Evolutionary conservation across 2,797 vertebrate genomes (phyloP).

Genomic region (Cichlasoma orientale): DNA sequence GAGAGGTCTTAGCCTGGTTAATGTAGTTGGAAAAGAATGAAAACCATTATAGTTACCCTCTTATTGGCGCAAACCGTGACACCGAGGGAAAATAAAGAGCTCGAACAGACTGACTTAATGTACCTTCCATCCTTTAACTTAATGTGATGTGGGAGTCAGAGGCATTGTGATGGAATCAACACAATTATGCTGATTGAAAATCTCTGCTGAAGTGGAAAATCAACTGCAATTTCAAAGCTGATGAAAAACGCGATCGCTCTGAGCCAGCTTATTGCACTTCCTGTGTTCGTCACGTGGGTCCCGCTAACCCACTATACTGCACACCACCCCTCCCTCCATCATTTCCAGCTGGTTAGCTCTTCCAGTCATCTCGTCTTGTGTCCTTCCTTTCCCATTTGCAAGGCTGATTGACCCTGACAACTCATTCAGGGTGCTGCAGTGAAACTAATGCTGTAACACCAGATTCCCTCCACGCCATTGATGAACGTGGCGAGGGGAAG

Average conservation of each 20-base stretch:
- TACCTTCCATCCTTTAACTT: conserved; percentile 2
- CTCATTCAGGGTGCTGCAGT: conserved; percentile 55
- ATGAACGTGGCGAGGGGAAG: conserved; percentile 28
- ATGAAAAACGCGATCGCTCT: conserved; percentile 5
- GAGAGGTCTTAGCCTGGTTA: conserved; percentile 2
- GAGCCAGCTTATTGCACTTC: conserved; percentile 14
- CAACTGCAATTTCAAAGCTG: conserved; percentile 16
- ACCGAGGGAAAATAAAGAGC: not conserved
- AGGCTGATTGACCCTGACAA: conserved; percentile 70
- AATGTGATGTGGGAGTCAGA: conserved; percentile 33
- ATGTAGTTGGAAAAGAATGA: conserved; percentile 5
- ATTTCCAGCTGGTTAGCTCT: conserved; percentile 66
- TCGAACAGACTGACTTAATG: not conserved
- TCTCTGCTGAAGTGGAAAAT: conserved; percentile 47
- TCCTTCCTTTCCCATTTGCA: conserved; percentile 68
- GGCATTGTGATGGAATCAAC: conserved; percentile 22
- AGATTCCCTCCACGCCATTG: conserved; percentile 6
- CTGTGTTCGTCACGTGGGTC: conserved; percentile 9
- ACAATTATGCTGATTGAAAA: conserved; percentile 57
- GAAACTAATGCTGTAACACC: conserved; percentile 11
- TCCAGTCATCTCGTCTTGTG: conserved; percentile 46
- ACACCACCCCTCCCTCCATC: conserved; percentile 51
- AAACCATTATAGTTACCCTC: not conserved
- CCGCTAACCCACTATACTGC: conserved; percentile 10
- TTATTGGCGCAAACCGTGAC: not conserved